These are phyloP conservation scores for Tokudaia tokunoshimensis DNA, from an alignment of 2,797 vertebrate species.

Conservation along the genomic window DNA sequence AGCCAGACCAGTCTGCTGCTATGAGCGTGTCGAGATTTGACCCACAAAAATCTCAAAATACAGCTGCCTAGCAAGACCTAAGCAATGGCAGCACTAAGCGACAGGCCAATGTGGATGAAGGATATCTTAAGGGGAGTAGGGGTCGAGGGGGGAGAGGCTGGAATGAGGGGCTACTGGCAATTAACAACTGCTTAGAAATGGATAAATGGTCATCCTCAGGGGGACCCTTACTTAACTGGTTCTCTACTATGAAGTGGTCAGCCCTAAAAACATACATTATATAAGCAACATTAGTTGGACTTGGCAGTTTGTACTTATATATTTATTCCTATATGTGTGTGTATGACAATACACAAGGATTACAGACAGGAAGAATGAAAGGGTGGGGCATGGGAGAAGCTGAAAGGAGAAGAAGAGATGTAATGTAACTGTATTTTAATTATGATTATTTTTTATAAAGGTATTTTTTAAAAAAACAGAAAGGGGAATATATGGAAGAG, in stretches of 20 bases:
- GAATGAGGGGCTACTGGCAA: background rate
- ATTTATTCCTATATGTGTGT: background rate
- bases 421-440: background rate
- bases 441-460: background rate
- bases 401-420: background rate
- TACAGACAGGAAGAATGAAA: background rate
- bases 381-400: background rate
- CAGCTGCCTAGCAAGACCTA: background rate
- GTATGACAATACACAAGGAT: background rate
- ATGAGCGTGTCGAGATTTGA: background rate
- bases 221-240: background rate
- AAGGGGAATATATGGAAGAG: background rate
- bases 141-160: background rate
- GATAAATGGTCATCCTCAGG: background rate
- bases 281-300: background rate
- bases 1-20: background rate
- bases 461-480: background rate
- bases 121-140: no score
- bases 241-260: background rate
- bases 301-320: background rate
- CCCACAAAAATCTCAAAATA: background rate
- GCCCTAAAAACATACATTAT: background rate
- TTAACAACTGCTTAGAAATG: background rate
- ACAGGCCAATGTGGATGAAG: background rate
- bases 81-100: background rate